phyloP scores from a whole-genome alignment of 2,888 invertebrate species.

The Hirtodrosophila confusa region DNA sequence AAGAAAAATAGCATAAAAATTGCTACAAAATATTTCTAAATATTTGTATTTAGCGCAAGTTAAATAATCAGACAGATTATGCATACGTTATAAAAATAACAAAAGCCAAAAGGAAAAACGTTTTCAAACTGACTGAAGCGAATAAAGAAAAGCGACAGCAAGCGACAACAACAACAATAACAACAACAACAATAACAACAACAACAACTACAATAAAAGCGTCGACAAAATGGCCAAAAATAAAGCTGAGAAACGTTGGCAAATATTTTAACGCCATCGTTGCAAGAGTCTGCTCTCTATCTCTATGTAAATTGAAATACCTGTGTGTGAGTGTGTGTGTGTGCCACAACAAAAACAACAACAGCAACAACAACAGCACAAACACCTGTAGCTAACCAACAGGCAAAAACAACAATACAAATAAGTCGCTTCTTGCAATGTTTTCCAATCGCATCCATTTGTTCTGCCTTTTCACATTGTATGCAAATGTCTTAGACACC shows the following conservation, averaged over 20 bases:
- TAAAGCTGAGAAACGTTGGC: slow-evolving; percentile 56
- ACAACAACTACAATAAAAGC: slow-evolving; percentile 13
- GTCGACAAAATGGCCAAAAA: slow-evolving; percentile 52
- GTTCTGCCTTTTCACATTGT: slow-evolving; percentile 11
- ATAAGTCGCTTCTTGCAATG: slow-evolving; percentile 17
- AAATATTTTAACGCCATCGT: slow-evolving; percentile 71
- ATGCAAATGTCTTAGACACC: slow-evolving; percentile 25
- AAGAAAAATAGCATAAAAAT: slow-evolving; percentile 75
- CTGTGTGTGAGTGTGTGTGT: too few relatives aligned
- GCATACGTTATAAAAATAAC: slow-evolving; percentile 63
- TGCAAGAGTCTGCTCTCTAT: slow-evolving; percentile 12
- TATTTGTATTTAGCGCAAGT: slow-evolving; percentile 80
- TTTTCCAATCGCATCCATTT: slow-evolving; percentile 34
- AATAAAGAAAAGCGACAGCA: slow-evolving; percentile 49
- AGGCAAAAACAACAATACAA: slow-evolving; percentile 8
- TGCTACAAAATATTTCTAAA: slow-evolving; percentile 72
- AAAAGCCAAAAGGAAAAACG: slow-evolving; percentile 47
- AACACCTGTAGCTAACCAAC: slow-evolving; percentile 49
- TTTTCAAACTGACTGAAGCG: slow-evolving; percentile 41
- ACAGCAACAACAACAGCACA: slow-evolving; percentile 6
- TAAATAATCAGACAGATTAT: slow-evolving; percentile 78
- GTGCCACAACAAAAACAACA: slow-evolving; percentile 2
- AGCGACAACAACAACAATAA: slow-evolving; percentile 18
- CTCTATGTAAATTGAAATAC: slow-evolving; percentile 10
- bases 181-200: slow-evolving; percentile 11